Conservation (phyloP, 1,140 invertebrate species). For the Elymnias hypermnestra region DNA sequence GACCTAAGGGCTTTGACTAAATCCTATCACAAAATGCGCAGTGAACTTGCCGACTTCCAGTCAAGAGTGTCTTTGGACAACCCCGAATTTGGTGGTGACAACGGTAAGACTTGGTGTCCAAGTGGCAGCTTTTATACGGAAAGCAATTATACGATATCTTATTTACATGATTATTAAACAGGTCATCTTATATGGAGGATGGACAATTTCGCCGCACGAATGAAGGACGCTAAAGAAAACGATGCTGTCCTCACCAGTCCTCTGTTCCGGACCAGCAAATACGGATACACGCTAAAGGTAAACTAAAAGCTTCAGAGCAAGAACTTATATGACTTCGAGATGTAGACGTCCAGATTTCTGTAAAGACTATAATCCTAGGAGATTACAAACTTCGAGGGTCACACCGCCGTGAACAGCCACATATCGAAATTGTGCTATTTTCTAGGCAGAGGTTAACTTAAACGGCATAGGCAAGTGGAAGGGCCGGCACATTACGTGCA, state of each 20-base stretch:
- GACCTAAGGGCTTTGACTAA: constrained; percentile 57
- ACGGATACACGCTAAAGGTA: constrained; percentile 84
- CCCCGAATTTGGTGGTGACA: constrained; percentile 44
- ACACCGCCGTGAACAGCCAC: too few relatives aligned
- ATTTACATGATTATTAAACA: constrained; percentile 25
- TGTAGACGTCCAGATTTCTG: too few relatives aligned
- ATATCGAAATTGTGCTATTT: not conserved
- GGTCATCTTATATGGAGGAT: constrained; percentile 83
- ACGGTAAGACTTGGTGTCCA: constrained; percentile 30
- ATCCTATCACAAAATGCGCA: constrained; percentile 53
- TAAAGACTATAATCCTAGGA: too few relatives aligned
- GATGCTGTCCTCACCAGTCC: constrained; percentile 79
- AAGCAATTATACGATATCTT: not conserved
- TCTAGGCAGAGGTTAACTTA: constrained; percentile 79
- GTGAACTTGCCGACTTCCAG: constrained; percentile 57
- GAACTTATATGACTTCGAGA: too few relatives aligned
- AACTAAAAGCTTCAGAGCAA: too few relatives aligned
- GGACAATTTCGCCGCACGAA: constrained; percentile 78
- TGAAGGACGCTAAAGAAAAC: constrained; percentile 81
- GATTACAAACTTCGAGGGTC: too few relatives aligned
- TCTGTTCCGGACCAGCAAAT: constrained; percentile 80
- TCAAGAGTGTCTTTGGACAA: constrained; percentile 43
- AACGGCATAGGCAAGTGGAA: constrained; percentile 86
- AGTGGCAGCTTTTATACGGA: not conserved
- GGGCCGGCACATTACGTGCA: constrained; percentile 81